Conservation (phyloP, 2,888 invertebrate genomes). For the Caenorhabditis afra region DNA sequence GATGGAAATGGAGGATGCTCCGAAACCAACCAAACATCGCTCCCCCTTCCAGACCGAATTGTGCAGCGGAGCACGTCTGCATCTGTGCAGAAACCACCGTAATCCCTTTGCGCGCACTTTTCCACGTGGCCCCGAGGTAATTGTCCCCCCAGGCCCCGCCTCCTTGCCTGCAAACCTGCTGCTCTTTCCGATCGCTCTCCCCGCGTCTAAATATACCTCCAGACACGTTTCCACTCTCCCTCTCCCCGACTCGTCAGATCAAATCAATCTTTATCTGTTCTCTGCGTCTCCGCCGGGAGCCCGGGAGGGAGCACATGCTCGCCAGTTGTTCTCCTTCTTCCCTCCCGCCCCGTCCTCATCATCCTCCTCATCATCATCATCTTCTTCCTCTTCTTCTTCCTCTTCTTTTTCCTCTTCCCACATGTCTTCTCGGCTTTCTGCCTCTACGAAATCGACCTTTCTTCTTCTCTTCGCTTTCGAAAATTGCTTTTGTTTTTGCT, state of each 20-base stretch:
- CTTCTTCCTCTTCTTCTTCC: constrained; percentile 3
- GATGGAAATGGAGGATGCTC: no score
- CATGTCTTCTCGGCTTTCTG: constrained; percentile 25
- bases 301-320: constrained; percentile 33
- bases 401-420: neutral
- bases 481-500: constrained; percentile 13
- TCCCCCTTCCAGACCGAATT: neutral
- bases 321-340: constrained; percentile 41
- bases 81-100: no score
- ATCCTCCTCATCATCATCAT: constrained; percentile 30
- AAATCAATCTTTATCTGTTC: constrained; percentile 40
- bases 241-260: constrained; percentile 24
- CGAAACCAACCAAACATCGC: constrained; percentile 26
- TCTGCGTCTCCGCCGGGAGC: constrained; percentile 25
- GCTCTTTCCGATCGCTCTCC: neutral
- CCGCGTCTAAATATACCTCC: constrained; percentile 39
- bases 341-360: constrained; percentile 12
- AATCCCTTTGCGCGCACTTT: neutral
- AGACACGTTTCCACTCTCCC: constrained; percentile 19
- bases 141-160: neutral
- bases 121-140: neutral
- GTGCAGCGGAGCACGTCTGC: no score
- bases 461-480: constrained; percentile 8
- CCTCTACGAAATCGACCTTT: constrained; percentile 39
- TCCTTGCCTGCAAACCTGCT: constrained; percentile 19